These are phyloP conservation scores for Apamea monoglypha DNA, from an alignment of 2,888 invertebrate genomes.

Conservation along the genomic window DNA sequence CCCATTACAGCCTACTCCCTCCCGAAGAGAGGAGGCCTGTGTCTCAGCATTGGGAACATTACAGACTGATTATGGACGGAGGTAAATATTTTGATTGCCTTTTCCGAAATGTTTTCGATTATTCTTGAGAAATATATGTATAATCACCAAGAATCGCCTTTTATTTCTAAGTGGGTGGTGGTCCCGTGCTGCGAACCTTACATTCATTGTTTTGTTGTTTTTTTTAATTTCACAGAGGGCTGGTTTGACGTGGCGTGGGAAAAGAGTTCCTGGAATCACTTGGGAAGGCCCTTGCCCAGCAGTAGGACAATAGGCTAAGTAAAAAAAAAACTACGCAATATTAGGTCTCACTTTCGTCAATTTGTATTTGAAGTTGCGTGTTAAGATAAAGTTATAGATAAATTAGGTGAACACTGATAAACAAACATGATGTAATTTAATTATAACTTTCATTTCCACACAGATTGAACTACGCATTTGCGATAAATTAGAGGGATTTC, in stretches of 20 bases:
- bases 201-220: background rate
- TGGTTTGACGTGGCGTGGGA: background rate
- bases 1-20: background rate
- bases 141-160: background rate
- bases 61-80: too few relatives aligned
- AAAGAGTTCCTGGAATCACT: background rate
- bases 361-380: background rate
- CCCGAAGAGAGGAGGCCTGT: background rate
- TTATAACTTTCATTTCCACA: conserved; percentile 32
- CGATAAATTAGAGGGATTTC: conserved; percentile 22
- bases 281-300: background rate
- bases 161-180: too few relatives aligned
- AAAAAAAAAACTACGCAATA: conserved; percentile 8
- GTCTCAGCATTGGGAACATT: too few relatives aligned
- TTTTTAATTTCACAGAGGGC: too few relatives aligned
- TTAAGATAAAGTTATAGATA: conserved; percentile 6
- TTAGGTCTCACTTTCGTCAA: conserved; percentile 27
- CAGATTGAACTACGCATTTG: background rate
- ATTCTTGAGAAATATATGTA: background rate
- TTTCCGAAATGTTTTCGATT: background rate
- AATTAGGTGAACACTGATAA: conserved; percentile 23
- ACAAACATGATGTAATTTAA: conserved; percentile 38
- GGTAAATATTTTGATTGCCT: background rate
- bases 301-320: background rate
- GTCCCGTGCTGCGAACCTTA: background rate